phyloP scores from a whole-genome alignment of 2,888 invertebrate species.

The Metacarcinus magister region DNA sequence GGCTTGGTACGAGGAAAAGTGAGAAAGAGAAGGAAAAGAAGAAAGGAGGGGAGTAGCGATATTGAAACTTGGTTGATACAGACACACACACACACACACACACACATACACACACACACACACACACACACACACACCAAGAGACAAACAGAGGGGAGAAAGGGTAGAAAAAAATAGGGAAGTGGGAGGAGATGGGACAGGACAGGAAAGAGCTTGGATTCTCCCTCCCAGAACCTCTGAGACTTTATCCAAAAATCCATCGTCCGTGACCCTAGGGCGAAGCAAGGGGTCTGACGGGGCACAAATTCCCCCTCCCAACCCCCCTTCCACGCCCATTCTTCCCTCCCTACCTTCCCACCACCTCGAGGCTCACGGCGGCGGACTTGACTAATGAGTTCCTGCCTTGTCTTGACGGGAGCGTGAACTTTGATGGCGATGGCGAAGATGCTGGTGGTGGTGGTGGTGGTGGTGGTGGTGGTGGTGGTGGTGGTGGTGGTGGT shows the following conservation, averaged over 20 bases:
- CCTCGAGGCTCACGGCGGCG: conserved; percentile 20
- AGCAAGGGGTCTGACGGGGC: not conserved
- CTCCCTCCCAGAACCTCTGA: not conserved
- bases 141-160: not conserved
- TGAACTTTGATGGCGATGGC: not conserved
- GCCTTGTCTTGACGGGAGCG: conserved; percentile 26
- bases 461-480: not conserved
- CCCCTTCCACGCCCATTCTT: not conserved
- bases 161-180: not conserved
- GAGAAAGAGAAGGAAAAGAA: not conserved
- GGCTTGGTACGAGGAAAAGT: not conserved
- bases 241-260: conserved; percentile 3
- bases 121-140: not conserved
- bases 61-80: not conserved
- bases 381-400: conserved; percentile 28
- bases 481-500: too few species aligned
- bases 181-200: not conserved
- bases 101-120: not conserved
- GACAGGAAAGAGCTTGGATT: not conserved
- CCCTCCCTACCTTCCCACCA: not conserved
- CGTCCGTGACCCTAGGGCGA: not conserved
- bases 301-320: not conserved
- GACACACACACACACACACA: not conserved
- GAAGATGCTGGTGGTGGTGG: conserved; percentile 8
- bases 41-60: not conserved